Evolutionary conservation across 2,888 invertebrate genomes (phyloP).

Genomic region (Hirtodrosophila trivittata): DNA sequence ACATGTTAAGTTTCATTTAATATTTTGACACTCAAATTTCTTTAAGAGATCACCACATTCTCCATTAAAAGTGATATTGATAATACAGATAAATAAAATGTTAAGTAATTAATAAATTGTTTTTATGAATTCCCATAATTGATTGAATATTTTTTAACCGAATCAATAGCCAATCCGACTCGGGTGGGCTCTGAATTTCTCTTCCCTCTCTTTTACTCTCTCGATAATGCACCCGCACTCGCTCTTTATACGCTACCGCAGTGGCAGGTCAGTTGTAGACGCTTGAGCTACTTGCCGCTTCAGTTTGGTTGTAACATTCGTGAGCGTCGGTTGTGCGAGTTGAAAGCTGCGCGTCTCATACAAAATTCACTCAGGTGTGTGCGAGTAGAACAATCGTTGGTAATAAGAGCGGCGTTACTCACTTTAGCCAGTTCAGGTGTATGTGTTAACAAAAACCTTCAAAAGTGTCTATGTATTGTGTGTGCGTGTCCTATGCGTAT

Average conservation of each 20-base stretch:
- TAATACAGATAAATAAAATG: neutral
- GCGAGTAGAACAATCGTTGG: constrained; percentile 54
- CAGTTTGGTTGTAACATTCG: constrained; percentile 65
- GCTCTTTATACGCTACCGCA: constrained; percentile 2
- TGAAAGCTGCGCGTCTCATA: constrained; percentile 62
- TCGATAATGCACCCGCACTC: constrained; percentile 30
- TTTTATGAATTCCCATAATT: neutral
- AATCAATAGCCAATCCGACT: neutral
- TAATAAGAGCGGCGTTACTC: constrained; percentile 55
- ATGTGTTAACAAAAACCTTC: constrained; percentile 50
- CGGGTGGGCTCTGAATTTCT: neutral
- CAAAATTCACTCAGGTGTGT: constrained; percentile 57
- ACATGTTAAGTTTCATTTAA: no score
- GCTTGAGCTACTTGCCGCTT: constrained; percentile 35
- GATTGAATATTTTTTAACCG: neutral
- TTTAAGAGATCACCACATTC: no score
- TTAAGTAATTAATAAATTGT: neutral
- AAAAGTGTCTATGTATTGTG: constrained; percentile 20
- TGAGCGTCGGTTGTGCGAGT: constrained; percentile 55
- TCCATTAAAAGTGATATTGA: no score
- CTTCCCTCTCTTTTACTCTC: neutral
- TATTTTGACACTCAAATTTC: no score
- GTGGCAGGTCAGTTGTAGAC: constrained; percentile 18
- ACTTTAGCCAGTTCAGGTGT: constrained; percentile 32
- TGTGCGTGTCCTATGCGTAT: constrained; percentile 34